Evolutionary conservation across 2,888 invertebrate genomes (phyloP).

Genomic region (Anoncus sp.): DNA sequence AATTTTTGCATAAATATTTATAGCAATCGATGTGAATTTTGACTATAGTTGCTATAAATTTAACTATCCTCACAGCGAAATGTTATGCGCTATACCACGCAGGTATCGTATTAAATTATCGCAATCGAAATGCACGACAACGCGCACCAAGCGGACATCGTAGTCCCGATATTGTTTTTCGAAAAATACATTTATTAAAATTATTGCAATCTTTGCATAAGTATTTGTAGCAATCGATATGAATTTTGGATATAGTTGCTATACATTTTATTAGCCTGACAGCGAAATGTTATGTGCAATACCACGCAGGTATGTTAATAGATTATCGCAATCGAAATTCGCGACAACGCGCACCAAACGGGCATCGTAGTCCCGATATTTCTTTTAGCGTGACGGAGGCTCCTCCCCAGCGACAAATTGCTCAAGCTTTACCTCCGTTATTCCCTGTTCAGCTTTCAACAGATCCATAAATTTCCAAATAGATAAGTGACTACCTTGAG

Average conservation of each 20-base stretch:
- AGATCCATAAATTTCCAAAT: conserved; percentile 33
- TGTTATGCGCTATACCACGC: conserved; percentile 22
- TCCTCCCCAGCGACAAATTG: conserved; percentile 19
- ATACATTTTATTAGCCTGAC: background rate
- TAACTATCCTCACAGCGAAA: background rate
- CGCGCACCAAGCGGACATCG: conserved; percentile 22
- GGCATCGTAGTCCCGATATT: conserved; percentile 35
- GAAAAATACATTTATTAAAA: no score
- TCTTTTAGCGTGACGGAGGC: background rate
- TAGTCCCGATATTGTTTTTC: conserved; percentile 23
- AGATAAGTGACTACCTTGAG: conserved; percentile 21
- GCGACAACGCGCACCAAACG: conserved; percentile 23
- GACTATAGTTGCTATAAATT: no score
- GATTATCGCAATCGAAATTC: conserved; percentile 3
- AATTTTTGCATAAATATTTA: no score
- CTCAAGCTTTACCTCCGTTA: conserved; percentile 8
- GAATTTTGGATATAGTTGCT: no score
- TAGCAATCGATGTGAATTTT: no score
- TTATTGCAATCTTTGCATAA: no score
- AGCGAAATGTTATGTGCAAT: conserved; percentile 17
- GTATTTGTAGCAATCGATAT: no score
- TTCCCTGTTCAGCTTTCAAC: conserved; percentile 32
- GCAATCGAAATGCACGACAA: conserved; percentile 24
- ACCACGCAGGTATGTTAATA: conserved; percentile 11
- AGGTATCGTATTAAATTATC: background rate